Percentiles rank a stretch among this genome's conserved stretches.
phyloP scores from a whole-genome alignment of 2,797 vertebrate genomes.

The Cuniculus paca region DNA sequence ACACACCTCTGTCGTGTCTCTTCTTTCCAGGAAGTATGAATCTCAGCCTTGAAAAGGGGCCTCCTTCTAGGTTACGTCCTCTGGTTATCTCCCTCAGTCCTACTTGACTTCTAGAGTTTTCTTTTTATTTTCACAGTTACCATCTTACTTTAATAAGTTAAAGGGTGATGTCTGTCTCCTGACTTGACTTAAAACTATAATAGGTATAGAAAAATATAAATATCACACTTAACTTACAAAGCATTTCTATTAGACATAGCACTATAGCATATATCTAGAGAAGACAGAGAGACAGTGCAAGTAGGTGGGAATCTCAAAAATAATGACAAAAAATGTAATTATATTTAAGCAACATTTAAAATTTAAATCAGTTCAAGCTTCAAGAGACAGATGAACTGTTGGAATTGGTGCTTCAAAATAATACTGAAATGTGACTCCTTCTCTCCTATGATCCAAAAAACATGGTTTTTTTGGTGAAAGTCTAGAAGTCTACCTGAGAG shows the following conservation, averaged over 20 bases:
- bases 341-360: constrained; percentile 55
- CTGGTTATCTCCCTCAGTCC: neutral
- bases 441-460: neutral
- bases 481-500: neutral
- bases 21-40: neutral
- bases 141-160: neutral
- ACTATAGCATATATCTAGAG: neutral
- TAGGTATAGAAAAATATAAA: neutral
- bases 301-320: neutral
- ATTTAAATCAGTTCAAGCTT: constrained; percentile 15
- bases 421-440: neutral
- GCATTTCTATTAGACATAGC: neutral
- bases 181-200: neutral
- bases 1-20: neutral
- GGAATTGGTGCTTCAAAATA: neutral
- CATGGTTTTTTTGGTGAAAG: neutral
- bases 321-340: neutral
- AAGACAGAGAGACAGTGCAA: neutral
- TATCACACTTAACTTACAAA: neutral
- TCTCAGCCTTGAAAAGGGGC: neutral
- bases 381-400: neutral
- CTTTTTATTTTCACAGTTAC: neutral
- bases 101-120: neutral
- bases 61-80: neutral
- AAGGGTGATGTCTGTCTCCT: neutral